Percentiles rank a stretch among this genome's conserved stretches.
Conservation (phyloP, 1,140 invertebrate genomes). For the Drosophila santomea region DNA sequence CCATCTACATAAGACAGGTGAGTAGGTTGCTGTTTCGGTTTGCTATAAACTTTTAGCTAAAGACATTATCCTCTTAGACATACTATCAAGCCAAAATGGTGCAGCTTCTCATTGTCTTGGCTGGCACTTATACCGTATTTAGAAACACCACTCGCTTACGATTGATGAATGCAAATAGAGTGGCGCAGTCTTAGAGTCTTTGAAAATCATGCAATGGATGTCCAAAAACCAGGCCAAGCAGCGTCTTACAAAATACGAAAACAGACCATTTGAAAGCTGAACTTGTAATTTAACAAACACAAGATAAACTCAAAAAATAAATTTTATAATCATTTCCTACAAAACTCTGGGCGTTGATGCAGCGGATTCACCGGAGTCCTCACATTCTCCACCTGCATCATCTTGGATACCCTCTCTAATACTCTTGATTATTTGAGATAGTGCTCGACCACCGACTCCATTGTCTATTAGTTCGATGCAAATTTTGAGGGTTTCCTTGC, state of each 20-base stretch:
- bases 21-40: not conserved
- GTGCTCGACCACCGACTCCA: conserved; percentile 4
- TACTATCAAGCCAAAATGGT: conserved; percentile 73
- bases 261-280: not conserved
- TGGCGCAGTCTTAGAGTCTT: not conserved
- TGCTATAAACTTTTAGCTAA: not conserved
- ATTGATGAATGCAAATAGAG: not conserved
- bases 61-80: conserved; percentile 38
- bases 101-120: conserved; percentile 64
- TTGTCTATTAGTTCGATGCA: conserved; percentile 17
- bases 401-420: not conserved
- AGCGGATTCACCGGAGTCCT: not conserved
- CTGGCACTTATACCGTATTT: conserved; percentile 51
- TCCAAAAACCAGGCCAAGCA: too few relatives aligned
- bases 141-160: conserved; percentile 23
- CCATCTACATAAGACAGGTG: conserved; percentile 69
- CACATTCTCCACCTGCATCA: not conserved
- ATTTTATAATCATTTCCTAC: not conserved
- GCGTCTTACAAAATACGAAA: not conserved
- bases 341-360: not conserved
- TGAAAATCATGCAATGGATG: not conserved
- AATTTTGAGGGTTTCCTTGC: conserved; percentile 20
- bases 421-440: conserved; percentile 20
- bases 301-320: not conserved
- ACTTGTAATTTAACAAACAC: not conserved